A percentile compares a stretch with the other conserved stretches of the same genome.
phyloP scores from a whole-genome alignment of 2,797 vertebrate species.

The Corythornis leucogaster region DNA sequence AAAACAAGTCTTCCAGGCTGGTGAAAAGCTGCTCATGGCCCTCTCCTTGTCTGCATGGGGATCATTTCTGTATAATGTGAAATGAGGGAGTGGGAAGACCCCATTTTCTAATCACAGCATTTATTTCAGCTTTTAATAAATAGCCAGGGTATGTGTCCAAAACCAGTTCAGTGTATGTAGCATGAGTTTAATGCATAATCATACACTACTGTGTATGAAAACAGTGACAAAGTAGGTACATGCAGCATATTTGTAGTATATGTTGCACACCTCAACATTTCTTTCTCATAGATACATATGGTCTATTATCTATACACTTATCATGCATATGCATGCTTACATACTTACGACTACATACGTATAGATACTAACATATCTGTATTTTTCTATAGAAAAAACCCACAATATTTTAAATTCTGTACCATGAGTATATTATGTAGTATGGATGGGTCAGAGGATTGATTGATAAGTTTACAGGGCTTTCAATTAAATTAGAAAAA shows the following conservation, averaged over 20 bases:
- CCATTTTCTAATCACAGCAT: not conserved
- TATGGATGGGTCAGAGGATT: not conserved
- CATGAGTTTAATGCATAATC: not conserved
- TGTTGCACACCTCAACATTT: not conserved
- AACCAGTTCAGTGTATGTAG: not conserved
- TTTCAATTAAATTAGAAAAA: not conserved
- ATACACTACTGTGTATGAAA: not conserved
- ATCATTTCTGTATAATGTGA: not conserved
- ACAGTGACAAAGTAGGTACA: not conserved
- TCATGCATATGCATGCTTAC: not conserved
- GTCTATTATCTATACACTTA: not conserved
- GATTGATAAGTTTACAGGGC: not conserved
- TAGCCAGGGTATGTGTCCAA: not conserved
- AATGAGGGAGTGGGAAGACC: not conserved
- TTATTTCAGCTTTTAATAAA: slow-evolving; percentile 4
- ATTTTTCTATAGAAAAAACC: not conserved
- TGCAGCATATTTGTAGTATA: not conserved
- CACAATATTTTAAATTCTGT: not conserved
- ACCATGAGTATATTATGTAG: not conserved
- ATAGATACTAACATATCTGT: not conserved
- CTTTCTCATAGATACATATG: not conserved
- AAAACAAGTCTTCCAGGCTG: not conserved
- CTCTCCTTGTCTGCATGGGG: not conserved
- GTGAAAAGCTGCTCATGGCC: not conserved
- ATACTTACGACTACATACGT: not conserved